phyloP scores from a whole-genome alignment of 1,140 invertebrate genomes.

The Tetramorium simillimum region DNA sequence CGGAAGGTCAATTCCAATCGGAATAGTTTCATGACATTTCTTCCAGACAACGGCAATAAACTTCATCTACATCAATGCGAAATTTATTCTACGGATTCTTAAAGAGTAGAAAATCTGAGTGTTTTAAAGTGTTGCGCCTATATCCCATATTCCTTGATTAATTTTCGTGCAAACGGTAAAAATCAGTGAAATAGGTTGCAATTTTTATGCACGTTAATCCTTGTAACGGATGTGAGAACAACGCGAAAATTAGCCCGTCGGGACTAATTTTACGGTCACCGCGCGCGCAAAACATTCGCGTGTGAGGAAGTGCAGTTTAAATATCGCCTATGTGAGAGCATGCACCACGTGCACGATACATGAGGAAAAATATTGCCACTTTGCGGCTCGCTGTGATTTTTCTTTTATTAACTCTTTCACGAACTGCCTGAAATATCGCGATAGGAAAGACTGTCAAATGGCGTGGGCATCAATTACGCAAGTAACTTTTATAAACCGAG shows the following conservation, averaged over 20 bases:
- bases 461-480: neutral
- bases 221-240: slow-evolving; percentile 35
- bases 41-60: neutral
- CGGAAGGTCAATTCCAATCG: slow-evolving; percentile 12
- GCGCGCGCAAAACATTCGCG: slow-evolving; percentile 32
- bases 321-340: slow-evolving; percentile 26
- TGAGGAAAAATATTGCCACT: slow-evolving; percentile 54
- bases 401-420: slow-evolving; percentile 55
- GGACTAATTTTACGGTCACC: slow-evolving; percentile 65
- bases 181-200: neutral
- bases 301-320: slow-evolving; percentile 60
- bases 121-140: neutral
- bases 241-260: slow-evolving; percentile 68
- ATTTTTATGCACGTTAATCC: slow-evolving; percentile 21
- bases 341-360: slow-evolving; percentile 53
- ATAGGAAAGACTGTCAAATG: neutral
- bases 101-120: neutral
- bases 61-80: neutral
- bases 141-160: neutral
- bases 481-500: neutral
- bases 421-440: neutral
- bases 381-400: slow-evolving; percentile 52
- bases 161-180: slow-evolving; percentile 11
- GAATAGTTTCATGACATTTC: slow-evolving; percentile 2
- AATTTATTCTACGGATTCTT: neutral